Percentiles rank a stretch among this genome's conserved stretches.
phyloP scores from a whole-genome alignment of 2,113 vertebrate genomes.

The Stegostoma tigrinum region DNA sequence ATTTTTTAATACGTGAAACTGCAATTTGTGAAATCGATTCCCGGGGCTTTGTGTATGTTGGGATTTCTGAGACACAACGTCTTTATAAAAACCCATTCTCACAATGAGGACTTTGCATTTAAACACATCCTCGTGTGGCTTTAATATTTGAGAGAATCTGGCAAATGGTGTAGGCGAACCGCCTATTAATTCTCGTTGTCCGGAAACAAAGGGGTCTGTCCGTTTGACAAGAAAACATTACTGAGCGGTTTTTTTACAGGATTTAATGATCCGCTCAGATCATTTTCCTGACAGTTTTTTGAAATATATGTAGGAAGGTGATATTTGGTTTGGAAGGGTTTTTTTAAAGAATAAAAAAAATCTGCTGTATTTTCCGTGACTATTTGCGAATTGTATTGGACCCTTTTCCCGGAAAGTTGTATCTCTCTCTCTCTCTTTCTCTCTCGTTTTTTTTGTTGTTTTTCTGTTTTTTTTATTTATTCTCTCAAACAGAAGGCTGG shows the following conservation, averaged over 20 bases:
- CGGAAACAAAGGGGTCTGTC: neutral
- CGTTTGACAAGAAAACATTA: neutral
- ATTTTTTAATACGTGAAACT: neutral
- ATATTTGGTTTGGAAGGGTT: neutral
- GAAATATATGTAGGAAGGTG: neutral
- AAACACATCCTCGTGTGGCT: neutral
- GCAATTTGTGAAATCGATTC: neutral
- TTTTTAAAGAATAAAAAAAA: neutral
- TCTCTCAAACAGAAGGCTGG: slow-evolving; percentile 15
- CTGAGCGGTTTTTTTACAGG: neutral
- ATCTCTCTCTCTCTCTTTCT: neutral
- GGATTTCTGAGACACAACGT: neutral
- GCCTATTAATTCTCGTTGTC: neutral
- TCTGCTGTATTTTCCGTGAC: neutral
- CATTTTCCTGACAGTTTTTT: neutral
- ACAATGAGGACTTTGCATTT: neutral
- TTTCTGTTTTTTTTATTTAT: neutral
- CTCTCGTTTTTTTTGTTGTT: neutral
- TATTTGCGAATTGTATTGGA: neutral
- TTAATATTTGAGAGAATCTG: neutral
- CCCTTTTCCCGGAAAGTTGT: neutral
- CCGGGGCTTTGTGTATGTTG: neutral
- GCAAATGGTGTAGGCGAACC: neutral
- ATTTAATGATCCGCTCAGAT: neutral
- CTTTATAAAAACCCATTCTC: neutral